These are phyloP conservation scores for Gymnocephalus cernua DNA, from an alignment of 2,113 vertebrate species.

Conservation along the genomic window DNA sequence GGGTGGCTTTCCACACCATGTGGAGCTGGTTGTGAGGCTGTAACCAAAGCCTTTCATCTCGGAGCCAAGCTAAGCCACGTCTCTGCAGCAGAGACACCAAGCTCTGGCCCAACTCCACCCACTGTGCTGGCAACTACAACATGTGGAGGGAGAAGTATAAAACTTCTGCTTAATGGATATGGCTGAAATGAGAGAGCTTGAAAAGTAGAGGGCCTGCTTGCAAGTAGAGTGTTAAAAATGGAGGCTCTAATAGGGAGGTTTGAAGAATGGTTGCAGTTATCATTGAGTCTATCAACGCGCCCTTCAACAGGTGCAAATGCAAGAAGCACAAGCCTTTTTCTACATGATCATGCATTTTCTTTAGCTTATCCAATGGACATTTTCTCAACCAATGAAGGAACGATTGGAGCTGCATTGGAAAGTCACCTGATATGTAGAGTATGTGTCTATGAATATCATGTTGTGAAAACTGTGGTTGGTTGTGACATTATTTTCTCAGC, in stretches of 20 bases:
- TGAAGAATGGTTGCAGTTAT: background rate
- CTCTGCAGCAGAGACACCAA: slow-evolving; percentile 41
- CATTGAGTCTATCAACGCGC: background rate
- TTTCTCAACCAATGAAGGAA: background rate
- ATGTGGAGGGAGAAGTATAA: slow-evolving; percentile 27
- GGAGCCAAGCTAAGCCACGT: slow-evolving; percentile 56
- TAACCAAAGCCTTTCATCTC: slow-evolving; percentile 60
- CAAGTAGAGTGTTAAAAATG: background rate
- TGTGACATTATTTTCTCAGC: background rate
- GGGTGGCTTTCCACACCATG: slow-evolving; percentile 48
- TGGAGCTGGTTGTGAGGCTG: slow-evolving; percentile 54
- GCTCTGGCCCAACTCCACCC: slow-evolving; percentile 47
- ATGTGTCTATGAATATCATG: background rate
- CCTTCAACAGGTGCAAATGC: background rate
- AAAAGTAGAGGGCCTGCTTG: slow-evolving; percentile 1
- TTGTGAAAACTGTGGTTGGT: background rate
- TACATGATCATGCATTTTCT: background rate
- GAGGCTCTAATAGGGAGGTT: background rate
- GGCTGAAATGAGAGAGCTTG: slow-evolving; percentile 24
- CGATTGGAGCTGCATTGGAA: background rate
- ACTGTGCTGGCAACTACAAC: slow-evolving; percentile 39
- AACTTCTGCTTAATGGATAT: slow-evolving; percentile 40
- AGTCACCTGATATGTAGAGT: background rate
- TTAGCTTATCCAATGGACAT: background rate
- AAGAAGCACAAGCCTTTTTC: background rate